Conservation (phyloP, 2,113 vertebrate species). For the Mormyrus iriodes region DNA sequence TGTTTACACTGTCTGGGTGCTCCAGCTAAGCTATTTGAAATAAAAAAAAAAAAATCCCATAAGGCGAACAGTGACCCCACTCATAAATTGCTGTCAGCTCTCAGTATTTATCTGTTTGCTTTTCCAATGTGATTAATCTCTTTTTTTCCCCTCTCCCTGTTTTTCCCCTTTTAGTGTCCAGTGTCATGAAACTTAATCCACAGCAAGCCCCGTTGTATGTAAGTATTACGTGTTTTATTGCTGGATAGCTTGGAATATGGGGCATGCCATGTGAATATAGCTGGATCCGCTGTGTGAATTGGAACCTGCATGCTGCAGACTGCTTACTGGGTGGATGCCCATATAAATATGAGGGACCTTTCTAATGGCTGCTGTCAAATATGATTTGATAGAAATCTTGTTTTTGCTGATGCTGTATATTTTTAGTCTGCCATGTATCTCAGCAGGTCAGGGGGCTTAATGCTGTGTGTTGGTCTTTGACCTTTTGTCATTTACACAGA, state of each 20-base stretch:
- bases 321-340: not conserved
- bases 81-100: not conserved
- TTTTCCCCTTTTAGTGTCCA: slow-evolving; percentile 61
- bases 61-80: not conserved
- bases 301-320: not conserved
- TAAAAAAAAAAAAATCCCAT: not conserved
- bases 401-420: not conserved
- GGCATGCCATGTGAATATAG: not conserved
- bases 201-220: slow-evolving; percentile 84
- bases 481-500: not conserved
- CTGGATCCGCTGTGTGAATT: not conserved
- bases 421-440: not conserved
- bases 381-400: not conserved
- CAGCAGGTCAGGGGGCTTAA: not conserved
- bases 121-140: not conserved
- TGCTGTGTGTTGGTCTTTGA: not conserved
- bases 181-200: slow-evolving; percentile 86
- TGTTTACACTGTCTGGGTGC: not conserved
- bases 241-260: not conserved
- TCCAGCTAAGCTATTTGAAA: not conserved
- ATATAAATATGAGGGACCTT: not conserved
- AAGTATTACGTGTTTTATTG: slow-evolving; percentile 53
- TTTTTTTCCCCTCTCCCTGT: slow-evolving; percentile 14
- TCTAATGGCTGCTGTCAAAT: not conserved
- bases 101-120: not conserved